A percentile compares a stretch with the other conserved stretches of the same genome.
phyloP scores from a whole-genome alignment of 2,113 vertebrate genomes.

The Clinocottus analis region DNA sequence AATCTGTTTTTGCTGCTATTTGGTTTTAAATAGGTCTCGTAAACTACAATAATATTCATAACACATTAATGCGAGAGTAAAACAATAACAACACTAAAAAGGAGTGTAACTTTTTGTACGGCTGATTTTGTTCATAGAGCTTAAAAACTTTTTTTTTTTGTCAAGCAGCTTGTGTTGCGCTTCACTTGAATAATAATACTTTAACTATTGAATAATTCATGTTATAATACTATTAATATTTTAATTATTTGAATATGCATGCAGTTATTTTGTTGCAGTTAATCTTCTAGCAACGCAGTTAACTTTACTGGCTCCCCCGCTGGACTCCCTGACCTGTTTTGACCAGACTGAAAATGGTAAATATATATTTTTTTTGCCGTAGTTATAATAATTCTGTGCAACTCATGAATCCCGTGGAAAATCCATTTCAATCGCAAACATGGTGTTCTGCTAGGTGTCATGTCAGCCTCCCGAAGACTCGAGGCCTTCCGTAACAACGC shows the following conservation, averaged over 20 bases:
- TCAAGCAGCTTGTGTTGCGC: neutral
- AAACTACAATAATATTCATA: neutral
- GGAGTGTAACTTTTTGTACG: neutral
- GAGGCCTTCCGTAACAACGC: slow-evolving; percentile 35
- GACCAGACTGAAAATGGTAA: slow-evolving; percentile 2
- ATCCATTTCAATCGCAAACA: slow-evolving; percentile 30
- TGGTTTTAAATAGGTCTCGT: neutral
- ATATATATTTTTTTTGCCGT: neutral
- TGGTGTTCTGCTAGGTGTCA: slow-evolving; percentile 7
- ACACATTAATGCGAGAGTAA: neutral
- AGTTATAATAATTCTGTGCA: neutral
- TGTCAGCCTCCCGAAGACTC: slow-evolving; percentile 26
- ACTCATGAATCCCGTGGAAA: slow-evolving; percentile 24
- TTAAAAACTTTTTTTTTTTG: neutral
- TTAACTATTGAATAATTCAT: neutral
- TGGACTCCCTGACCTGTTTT: neutral
- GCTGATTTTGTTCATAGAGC: neutral
- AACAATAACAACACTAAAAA: neutral
- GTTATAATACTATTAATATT: neutral
- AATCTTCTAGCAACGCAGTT: neutral
- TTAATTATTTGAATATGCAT: slow-evolving; percentile 2
- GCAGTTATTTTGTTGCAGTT: neutral
- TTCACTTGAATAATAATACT: neutral
- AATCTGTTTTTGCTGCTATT: neutral
- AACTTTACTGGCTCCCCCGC: neutral